Base-by-base conservation (phyloP, 2,888 invertebrate genomes). In the Drosophila testacea region DNA sequence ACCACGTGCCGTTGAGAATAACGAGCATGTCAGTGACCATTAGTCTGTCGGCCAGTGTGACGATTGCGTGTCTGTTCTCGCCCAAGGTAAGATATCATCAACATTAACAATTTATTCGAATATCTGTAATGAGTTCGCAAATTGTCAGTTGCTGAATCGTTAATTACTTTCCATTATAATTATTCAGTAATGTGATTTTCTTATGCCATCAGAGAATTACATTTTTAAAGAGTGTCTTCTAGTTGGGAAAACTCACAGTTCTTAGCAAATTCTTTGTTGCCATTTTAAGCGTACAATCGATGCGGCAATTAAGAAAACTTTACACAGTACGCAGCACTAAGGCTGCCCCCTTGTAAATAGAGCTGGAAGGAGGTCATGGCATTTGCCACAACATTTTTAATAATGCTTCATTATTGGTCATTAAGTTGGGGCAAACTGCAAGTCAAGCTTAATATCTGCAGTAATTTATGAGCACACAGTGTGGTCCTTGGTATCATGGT, bases 11-110 rank as follows among this genome's bases (percentile, higher is more conserved):
- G 10, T 94, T 98, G 69, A 94, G 98, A 70, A 97, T 98, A 91
- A 98, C 97, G 83, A 98, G 98, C 92, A 97, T 98, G 97, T 97
- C 98, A 61, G 97, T 98, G 89, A 98, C 98, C 81, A 98, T 98
- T 91, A 97, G 97, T 72, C 94, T 99, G 78, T 97, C 97, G 85
- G 98, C 98, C 75, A 97, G 97, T 81, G 98, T 98, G 77, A 97
- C 98, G 7, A 95, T 98, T 66, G 96, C 96, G 63, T 98, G 98
- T 92, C 95, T 99, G 72, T 98, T 98, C 93, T 96, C 97, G 46
- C 98, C 98, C 9, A 98, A 99, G 95, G 96, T 98, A 93, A 95
- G 93, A 7, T 16, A 57, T 22, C 16, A 57, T 42, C 6, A 42
- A 42, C 50, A 61, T 63, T 62, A 55, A 46, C 39, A 48, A 59